Base-by-base conservation (phyloP, 2,113 vertebrate genomes). In the Hypomesus transpacificus region DNA sequence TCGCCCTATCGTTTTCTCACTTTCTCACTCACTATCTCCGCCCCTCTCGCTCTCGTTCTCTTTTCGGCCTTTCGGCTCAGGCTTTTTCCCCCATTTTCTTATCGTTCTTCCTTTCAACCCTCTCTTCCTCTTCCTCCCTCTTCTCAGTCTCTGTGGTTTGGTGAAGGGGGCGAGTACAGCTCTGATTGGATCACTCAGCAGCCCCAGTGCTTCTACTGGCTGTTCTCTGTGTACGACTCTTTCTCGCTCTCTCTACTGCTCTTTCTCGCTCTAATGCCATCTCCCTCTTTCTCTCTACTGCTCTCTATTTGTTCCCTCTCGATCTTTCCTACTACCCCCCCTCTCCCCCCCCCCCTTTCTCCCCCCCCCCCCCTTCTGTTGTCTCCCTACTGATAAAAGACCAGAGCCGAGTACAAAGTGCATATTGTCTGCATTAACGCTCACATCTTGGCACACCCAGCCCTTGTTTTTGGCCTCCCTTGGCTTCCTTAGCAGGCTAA, bases 31-130 rank as follows among this genome's bases (percentile, higher is more conserved):
- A 18, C 54, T 56, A 18, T 17, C 16, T 5, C 54, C 1, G 54
- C 17, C 54, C 78, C 62, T 82, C 75, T 88, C 85, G 81, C 82
- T 86, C 76, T 77, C 75, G 63, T 31, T 72, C 70, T 71, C 75
- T 24, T 69, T 62, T 28, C n/a, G 70, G 34, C n/a, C 68, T 75
- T 81, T 75, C 83, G 69, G 78, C 71, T 46, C 39, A 7, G 5
- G 39, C 39, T 9, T 46, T 9, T 46, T 46, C 39, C 5, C 39
- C 39, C 39, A 9, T 11, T 46, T 13, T 46, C 77, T 76, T 61
- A 17, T 20, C 28, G 0, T 74, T 81, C 54, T 56, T 78, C 78
- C 66, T 71, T 68, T 34, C 70, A 84, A 64, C 78, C 74, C 77
- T 61, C 68, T 75, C 66, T 68, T 80, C 74, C 60, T 72, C 66